Percentiles rank a stretch among this genome's conserved stretches.
These are phyloP conservation scores for Ceyx erithaca DNA, from an alignment of 2,797 vertebrate species.

Conservation along the genomic window DNA sequence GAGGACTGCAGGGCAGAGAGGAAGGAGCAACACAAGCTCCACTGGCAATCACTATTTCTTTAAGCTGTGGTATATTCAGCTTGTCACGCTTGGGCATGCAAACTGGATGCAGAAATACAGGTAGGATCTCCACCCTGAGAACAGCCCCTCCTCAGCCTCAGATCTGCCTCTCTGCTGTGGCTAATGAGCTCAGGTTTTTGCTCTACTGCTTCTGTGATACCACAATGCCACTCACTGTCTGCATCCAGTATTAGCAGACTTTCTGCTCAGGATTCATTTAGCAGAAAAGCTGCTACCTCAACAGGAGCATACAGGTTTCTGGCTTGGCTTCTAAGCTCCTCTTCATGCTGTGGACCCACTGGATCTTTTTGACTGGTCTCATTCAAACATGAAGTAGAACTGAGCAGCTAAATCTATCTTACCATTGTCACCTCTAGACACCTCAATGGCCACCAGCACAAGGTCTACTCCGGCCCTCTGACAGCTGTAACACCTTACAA, in stretches of 20 bases:
- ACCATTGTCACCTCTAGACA: neutral
- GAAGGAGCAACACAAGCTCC: neutral
- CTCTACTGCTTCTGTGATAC: constrained; percentile 19
- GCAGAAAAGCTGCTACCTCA: neutral
- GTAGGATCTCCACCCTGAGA: neutral
- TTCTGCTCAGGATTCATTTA: neutral
- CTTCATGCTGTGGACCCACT: neutral
- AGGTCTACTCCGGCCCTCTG: neutral
- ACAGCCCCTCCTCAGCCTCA: neutral
- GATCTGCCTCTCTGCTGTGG: neutral
- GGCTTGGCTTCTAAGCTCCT: neutral
- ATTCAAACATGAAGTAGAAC: neutral
- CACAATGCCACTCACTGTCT: constrained; percentile 47
- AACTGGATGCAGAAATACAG: neutral
- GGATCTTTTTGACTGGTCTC: neutral
- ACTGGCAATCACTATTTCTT: neutral
- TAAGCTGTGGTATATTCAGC: neutral
- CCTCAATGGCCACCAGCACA: neutral
- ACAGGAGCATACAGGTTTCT: neutral
- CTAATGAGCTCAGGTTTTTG: neutral
- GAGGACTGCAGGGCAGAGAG: neutral
- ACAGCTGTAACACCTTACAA: neutral
- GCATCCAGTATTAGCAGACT: constrained; percentile 35
- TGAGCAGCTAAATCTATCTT: neutral
- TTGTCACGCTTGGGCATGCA: rapidly evolving